Conservation (phyloP, 2,113 vertebrate genomes). For the Brienomyrus brachyistius region DNA sequence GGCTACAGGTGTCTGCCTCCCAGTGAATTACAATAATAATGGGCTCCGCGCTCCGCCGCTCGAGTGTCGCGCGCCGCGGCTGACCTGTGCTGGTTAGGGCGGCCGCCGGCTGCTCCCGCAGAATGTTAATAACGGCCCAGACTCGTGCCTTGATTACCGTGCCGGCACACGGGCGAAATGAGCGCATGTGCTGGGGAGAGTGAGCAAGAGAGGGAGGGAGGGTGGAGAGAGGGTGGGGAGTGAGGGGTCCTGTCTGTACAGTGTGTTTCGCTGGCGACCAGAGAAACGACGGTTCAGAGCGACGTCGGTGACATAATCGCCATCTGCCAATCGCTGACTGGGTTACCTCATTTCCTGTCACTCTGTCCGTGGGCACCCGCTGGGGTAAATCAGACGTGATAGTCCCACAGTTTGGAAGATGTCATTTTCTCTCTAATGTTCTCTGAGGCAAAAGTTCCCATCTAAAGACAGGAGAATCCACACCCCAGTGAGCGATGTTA, state of each 20-base stretch:
- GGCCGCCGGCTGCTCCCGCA: neutral
- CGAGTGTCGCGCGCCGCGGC: neutral
- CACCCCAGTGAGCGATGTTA: neutral
- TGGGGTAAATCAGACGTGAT: neutral
- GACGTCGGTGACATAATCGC: neutral
- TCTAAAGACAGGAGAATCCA: neutral
- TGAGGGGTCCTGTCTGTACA: neutral
- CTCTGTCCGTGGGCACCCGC: neutral
- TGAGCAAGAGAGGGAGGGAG: neutral
- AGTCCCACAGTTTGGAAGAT: neutral
- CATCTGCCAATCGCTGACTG: neutral
- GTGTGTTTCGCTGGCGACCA: neutral
- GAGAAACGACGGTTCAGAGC: neutral
- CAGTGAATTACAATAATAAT: neutral
- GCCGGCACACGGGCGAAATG: neutral
- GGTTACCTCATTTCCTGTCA: neutral
- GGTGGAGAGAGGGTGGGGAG: neutral
- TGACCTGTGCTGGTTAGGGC: neutral
- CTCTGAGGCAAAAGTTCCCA: neutral
- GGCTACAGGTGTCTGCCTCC: neutral
- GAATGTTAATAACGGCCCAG: conserved; percentile 1
- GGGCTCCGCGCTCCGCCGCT: neutral
- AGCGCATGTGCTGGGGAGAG: neutral
- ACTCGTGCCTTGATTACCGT: neutral
- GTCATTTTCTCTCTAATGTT: neutral